Evolutionary conservation across 2,888 invertebrate genomes (phyloP).

Genomic region (Lagria hirta): DNA sequence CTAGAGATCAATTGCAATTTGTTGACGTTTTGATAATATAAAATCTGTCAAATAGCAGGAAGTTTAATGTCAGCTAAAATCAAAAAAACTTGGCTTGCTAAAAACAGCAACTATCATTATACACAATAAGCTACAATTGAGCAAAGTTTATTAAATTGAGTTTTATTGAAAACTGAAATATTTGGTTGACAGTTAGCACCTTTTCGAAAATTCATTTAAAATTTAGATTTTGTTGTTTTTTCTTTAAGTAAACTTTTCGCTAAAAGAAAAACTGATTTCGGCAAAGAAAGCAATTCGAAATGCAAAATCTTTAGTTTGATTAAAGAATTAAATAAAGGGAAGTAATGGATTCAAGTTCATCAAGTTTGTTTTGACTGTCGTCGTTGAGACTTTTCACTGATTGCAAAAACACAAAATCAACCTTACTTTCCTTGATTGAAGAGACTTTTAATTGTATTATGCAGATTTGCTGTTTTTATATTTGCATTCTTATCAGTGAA

Average conservation of each 20-base stretch:
- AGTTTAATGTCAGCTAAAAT: no score
- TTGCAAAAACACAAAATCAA: conserved; percentile 53
- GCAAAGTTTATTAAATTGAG: no score
- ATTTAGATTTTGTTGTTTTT: no score
- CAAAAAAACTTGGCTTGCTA: no score
- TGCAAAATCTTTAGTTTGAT: conserved; percentile 31
- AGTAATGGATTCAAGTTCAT: conserved; percentile 39
- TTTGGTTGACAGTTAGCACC: no score
- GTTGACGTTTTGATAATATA: no score
- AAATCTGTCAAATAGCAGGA: no score
- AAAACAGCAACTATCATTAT: no score
- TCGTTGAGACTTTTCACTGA: conserved; percentile 44
- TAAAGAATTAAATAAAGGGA: conserved; percentile 35
- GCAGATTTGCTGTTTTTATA: conserved; percentile 46
- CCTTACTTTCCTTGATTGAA: conserved; percentile 50
- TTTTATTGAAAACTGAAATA: no score
- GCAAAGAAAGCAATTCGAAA: conserved; percentile 14
- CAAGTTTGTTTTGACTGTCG: conserved; percentile 47
- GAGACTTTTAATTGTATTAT: conserved; percentile 53
- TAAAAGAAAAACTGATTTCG: conserved; percentile 8
- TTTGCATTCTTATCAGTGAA: conserved; percentile 18
- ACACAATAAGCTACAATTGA: no score
- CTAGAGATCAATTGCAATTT: no score
- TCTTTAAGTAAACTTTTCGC: conserved; percentile 18
- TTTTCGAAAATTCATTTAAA: no score